Conservation (phyloP, 2,113 vertebrate genomes). For the Chlorocebus sabaeus region DNA sequence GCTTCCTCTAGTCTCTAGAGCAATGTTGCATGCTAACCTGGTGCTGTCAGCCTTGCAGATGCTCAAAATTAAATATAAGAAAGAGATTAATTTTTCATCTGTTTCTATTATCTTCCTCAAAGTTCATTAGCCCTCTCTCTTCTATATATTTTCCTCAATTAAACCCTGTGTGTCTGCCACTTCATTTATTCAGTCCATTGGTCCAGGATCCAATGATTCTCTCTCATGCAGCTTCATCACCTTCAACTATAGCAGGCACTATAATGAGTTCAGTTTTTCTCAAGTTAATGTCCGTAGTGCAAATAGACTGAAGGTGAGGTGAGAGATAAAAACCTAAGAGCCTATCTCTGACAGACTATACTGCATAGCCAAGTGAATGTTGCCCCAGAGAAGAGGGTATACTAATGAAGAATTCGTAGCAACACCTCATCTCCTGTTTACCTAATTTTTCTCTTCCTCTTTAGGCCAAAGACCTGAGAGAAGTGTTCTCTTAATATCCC, state of each 20-base stretch:
- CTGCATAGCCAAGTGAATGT: neutral
- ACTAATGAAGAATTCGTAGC: neutral
- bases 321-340: neutral
- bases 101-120: neutral
- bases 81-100: neutral
- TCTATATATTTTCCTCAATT: accelerated
- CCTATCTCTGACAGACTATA: neutral
- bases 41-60: neutral
- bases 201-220: neutral
- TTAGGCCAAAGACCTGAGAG: neutral
- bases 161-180: neutral
- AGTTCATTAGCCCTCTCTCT: neutral
- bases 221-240: neutral
- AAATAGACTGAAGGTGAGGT: neutral
- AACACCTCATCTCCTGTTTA: neutral
- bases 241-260: neutral
- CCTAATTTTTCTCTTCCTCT: neutral
- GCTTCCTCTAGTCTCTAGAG: neutral
- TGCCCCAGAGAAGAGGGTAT: no score
- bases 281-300: neutral
- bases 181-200: neutral
- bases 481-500: neutral
- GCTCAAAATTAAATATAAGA: neutral
- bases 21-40: neutral
- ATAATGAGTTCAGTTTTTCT: neutral